Base-by-base conservation (phyloP, 1,140 invertebrate genomes). In the Drosophila bifasciata region DNA sequence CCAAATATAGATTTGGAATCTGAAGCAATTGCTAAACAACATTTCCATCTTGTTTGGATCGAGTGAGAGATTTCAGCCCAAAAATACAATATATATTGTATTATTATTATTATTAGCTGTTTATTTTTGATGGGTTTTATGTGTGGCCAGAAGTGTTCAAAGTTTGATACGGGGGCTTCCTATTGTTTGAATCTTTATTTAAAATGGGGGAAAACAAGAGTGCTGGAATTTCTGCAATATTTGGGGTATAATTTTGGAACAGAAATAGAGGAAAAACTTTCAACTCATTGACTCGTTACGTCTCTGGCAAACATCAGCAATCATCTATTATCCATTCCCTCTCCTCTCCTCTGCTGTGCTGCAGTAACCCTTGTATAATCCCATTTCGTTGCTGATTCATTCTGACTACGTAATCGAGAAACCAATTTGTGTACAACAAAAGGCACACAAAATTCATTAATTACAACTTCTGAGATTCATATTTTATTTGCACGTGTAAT, bases 401-500 rank as follows among this genome's bases (percentile, higher is more conserved):
- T 64, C 19, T 13, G 50, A 17, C 60, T 64, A 64, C 69, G 70
- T 72, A 72, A 72, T 52, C 64, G 46, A 50, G 11, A 60, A 69
- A 41, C 13, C 55, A 28, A 57, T 64, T 64, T 67, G 60, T 67
- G 63, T 23, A 19, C 28, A 21, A 17, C 48, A 52, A 67, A 59
- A 32, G 25, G 19, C 44, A 2, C 32, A 36, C 11, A 32, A 46
- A 45, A 64, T 61, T 71, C 77, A 80, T 80, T 79, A 76, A 79
- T 79, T 80, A 79, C 71, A 79, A 66, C 46, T 55, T 80, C 56
- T 51, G 64, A 48, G 71, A 60, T 69, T 58, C 32, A 44, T 63
- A 73, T 68, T 70, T 64, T 59, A 75, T 75, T 75, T 61, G 77
- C 71, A 80, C 71, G 66, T 76, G 77, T 79, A 79, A 69, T 79